Evolutionary conservation across 2,888 invertebrate species (phyloP).

Genomic region (Omphaloscelis lunosa): DNA sequence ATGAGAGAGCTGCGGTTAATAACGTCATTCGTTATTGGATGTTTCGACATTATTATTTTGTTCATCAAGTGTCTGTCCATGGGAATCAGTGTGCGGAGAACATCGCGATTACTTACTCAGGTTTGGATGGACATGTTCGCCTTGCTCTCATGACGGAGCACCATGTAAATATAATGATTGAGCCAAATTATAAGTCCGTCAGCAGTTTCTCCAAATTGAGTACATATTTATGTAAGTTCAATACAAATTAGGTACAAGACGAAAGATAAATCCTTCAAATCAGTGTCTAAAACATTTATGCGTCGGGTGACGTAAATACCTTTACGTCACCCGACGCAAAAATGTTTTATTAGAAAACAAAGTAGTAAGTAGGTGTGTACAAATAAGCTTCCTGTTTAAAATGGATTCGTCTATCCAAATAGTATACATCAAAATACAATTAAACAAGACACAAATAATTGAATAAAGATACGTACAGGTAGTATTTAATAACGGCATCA

Average conservation of each 20-base stretch:
- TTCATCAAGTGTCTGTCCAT: slow-evolving; percentile 75
- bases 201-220: slow-evolving; percentile 37
- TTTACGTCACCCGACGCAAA: too few species aligned
- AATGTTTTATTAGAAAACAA: slow-evolving; percentile 39
- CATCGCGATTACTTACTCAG: slow-evolving; percentile 81
- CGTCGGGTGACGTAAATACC: slow-evolving; percentile 29
- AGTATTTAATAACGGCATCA: slow-evolving; percentile 53
- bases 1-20: slow-evolving; percentile 79
- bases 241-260: slow-evolving; percentile 34
- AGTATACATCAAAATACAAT: slow-evolving; percentile 18
- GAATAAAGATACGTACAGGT: slow-evolving; percentile 38
- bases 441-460: slow-evolving; percentile 8
- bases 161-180: slow-evolving; percentile 44
- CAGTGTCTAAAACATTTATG: slow-evolving; percentile 7
- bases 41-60: slow-evolving; percentile 81
- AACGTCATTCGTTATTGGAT: slow-evolving; percentile 79
- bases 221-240: slow-evolving; percentile 25
- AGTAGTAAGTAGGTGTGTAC: not conserved
- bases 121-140: slow-evolving; percentile 77
- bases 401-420: slow-evolving; percentile 29
- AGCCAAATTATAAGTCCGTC: slow-evolving; percentile 44
- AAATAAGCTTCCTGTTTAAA: slow-evolving; percentile 36
- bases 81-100: slow-evolving; percentile 72
- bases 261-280: slow-evolving; percentile 25
- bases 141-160: slow-evolving; percentile 67